Evolutionary conservation across 2,113 vertebrate species (phyloP), one percentile per base, ranked within the genome.

Genomic region (Sclerurus mexicanus): DNA sequence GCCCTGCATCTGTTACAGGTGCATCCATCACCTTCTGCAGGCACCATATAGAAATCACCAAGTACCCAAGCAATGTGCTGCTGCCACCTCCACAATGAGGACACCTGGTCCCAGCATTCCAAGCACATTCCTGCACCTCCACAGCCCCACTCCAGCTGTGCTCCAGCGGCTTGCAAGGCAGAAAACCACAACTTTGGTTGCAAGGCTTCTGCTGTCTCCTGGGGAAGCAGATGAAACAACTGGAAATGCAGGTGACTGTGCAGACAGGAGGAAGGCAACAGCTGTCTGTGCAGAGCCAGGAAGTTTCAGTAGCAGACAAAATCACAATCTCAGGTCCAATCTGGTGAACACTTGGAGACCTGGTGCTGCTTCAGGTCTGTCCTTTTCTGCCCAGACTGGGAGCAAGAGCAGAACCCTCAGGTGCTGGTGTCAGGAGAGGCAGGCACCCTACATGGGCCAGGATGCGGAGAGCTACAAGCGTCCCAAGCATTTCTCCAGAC

Each of bases 31-130:
- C 37, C 0, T 18, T 2, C 49, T 33, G 10, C 49, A 37, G 83
- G 21, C 91, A 4, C 10, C 0, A 1, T 3, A 3, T 1, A 73
- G 16, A 30, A 47, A n/a, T 2, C 64, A 22, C 27, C 8, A 46
- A 14, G 50, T 0, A 4, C 24, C 4, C 40, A 3, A 6, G 77
- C 0, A 2, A 21, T 0, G 44, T 1, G 7, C 52, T 71, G 69
- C 90, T 62, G 92, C 55, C 58, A 5, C 49, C 7, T 6, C 15
- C 50, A 8, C 62, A 17, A 1, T 1, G 2, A 46, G 59, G 30
- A 28, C 3, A 0, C 6, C 42, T 19, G 39, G 6, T 8, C 33
- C 25, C 68, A 10, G 3, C 0, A 12, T 13, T 63, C 86, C 3
- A 0, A 0, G 2, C 0, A 3, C 66, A 7, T 1, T 11, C 76